Percentiles rank a stretch among this genome's conserved stretches.
phyloP scores from a whole-genome alignment of 1,140 invertebrate genomes.

The Neelides sp. region DNA sequence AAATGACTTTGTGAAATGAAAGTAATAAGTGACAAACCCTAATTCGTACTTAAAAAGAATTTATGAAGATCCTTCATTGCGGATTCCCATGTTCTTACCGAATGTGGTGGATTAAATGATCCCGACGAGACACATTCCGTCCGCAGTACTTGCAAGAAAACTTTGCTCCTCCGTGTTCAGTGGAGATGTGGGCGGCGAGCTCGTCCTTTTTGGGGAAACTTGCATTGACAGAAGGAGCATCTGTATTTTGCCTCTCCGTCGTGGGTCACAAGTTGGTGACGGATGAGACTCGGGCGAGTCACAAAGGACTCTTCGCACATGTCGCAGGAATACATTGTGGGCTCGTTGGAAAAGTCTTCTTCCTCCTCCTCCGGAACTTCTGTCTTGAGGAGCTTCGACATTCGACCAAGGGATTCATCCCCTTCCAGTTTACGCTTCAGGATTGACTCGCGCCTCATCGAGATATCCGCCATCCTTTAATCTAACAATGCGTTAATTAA shows the following conservation, averaged over 20 bases:
- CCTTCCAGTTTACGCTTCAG: no score
- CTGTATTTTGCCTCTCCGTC: slow-evolving; percentile 1
- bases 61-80: no score
- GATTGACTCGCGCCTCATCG: no score
- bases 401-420: no score
- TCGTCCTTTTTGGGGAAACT: slow-evolving; percentile 6
- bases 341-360: no score
- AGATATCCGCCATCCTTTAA: no score
- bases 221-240: slow-evolving; percentile 8
- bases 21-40: background rate
- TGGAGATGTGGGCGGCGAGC: slow-evolving; percentile 11
- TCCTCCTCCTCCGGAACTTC: no score
- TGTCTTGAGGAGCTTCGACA: no score
- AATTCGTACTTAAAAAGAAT: no score
- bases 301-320: slow-evolving; percentile 19
- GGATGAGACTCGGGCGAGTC: slow-evolving; percentile 13
- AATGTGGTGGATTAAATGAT: slow-evolving; percentile 17
- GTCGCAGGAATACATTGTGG: no score
- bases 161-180: slow-evolving; percentile 22
- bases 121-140: slow-evolving; percentile 12
- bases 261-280: slow-evolving; percentile 17
- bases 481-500: no score
- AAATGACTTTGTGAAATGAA: background rate
- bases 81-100: slow-evolving; percentile 3
- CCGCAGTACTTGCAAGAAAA: slow-evolving; percentile 17